phyloP scores from a whole-genome alignment of 2,888 invertebrate species.

The Synergus japonicus region DNA sequence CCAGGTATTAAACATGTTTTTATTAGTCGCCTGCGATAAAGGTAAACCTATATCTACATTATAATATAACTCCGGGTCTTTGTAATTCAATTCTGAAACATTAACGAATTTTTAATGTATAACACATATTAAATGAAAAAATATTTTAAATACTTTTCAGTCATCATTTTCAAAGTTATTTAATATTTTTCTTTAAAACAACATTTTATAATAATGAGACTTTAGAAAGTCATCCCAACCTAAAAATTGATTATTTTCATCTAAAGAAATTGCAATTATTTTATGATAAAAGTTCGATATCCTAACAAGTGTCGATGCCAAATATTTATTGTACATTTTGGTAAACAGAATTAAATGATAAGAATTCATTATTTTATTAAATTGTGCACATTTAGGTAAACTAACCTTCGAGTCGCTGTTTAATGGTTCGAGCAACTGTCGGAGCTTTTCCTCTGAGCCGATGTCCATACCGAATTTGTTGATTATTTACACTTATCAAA shows the following conservation, averaged over 20 bases:
- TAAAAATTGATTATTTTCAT: neutral
- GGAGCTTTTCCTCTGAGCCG: slow-evolving; percentile 82
- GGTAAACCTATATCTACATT: slow-evolving; percentile 84
- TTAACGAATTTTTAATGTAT: slow-evolving; percentile 11
- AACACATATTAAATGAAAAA: neutral
- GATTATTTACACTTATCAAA: slow-evolving; percentile 16
- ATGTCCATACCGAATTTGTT: slow-evolving; percentile 38
- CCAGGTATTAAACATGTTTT: slow-evolving; percentile 78
- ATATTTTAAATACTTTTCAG: too few species aligned
- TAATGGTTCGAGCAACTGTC: slow-evolving; percentile 82
- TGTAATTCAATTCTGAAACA: slow-evolving; percentile 77
- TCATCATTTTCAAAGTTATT: neutral
- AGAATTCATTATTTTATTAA: neutral
- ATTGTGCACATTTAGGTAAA: slow-evolving; percentile 57
- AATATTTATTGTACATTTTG: neutral
- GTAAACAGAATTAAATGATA: neutral
- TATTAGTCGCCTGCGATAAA: slow-evolving; percentile 71
- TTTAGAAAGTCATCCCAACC: neutral
- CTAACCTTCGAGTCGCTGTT: slow-evolving; percentile 84
- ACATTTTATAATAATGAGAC: too few species aligned
- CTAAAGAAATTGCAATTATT: neutral
- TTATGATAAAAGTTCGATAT: neutral
- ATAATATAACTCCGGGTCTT: slow-evolving; percentile 80
- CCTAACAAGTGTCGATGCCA: neutral
- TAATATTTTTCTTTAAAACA: neutral